A percentile compares a stretch with the other conserved stretches of the same genome.
These are phyloP conservation scores for Andrena trimmerana DNA, from an alignment of 2,888 invertebrate genomes.

Conservation along the genomic window DNA sequence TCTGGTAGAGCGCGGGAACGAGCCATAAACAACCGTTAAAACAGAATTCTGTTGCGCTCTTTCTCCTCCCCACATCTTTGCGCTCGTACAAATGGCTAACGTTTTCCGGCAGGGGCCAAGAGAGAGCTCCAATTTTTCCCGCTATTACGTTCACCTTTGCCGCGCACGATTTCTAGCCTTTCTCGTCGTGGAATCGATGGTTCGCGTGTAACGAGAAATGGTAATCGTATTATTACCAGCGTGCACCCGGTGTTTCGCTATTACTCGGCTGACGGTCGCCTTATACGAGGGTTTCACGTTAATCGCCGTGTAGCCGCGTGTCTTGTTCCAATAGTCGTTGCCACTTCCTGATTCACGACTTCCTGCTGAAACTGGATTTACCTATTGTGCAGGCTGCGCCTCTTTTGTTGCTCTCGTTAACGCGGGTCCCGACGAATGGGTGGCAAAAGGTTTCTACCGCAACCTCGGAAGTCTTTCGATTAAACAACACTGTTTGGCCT, in stretches of 20 bases:
- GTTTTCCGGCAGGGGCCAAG: neutral
- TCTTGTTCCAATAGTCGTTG: constrained; percentile 48
- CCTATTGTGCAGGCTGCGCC: constrained; percentile 21
- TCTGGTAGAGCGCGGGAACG: neutral
- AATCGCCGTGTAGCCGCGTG: constrained; percentile 39
- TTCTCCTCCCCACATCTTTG: neutral
- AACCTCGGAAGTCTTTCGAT: neutral
- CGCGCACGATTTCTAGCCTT: constrained; percentile 13
- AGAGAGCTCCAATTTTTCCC: constrained; percentile 11
- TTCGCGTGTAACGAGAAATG: constrained; percentile 41
- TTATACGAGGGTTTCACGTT: constrained; percentile 48
- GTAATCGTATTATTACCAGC: constrained; percentile 51
- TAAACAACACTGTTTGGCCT: neutral
- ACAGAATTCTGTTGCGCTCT: neutral
- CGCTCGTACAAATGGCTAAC: neutral
- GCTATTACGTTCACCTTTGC: neutral
- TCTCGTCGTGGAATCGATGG: constrained; percentile 20
- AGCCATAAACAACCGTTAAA: constrained; percentile 41
- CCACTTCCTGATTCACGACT: constrained; percentile 45
- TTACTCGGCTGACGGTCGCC: constrained; percentile 10
- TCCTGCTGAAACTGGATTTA: constrained; percentile 44
- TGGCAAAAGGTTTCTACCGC: neutral
- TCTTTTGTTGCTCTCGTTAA: constrained; percentile 29
- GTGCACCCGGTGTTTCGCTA: neutral
- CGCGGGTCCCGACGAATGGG: neutral